A percentile compares a stretch with the other conserved stretches of the same genome.
These are phyloP conservation scores for Stratiolaelaps scimitus DNA, from an alignment of 1,140 invertebrate genomes.

Conservation along the genomic window DNA sequence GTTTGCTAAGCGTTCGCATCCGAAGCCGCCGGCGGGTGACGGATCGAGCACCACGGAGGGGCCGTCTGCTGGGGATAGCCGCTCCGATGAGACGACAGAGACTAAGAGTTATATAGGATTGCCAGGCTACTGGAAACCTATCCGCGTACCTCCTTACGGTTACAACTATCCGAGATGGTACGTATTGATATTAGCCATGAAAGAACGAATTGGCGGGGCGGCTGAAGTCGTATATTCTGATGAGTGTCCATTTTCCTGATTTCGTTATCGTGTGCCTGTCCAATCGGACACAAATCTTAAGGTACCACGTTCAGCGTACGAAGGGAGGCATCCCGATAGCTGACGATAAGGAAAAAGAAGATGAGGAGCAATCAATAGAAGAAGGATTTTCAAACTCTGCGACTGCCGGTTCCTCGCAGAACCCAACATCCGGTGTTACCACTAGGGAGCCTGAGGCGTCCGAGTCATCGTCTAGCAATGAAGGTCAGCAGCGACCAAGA, in stretches of 20 bases:
- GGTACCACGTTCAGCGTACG: conserved; percentile 19
- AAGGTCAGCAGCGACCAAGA: not conserved
- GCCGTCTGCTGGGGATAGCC: too few relatives aligned
- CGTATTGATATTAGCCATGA: not conserved
- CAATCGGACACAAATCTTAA: not conserved
- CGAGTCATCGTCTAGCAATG: not conserved
- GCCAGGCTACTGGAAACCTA: conserved; percentile 23
- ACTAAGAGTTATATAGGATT: not conserved
- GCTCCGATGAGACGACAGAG: conserved; percentile 17
- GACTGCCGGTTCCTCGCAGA: too few relatives aligned
- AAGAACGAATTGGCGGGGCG: too few relatives aligned
- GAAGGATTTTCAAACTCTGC: not conserved
- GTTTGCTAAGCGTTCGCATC: not conserved
- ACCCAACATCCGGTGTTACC: not conserved
- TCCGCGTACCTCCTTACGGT: conserved; percentile 22
- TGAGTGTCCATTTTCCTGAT: too few relatives aligned
- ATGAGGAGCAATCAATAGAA: conserved; percentile 22
- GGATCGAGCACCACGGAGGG: not conserved
- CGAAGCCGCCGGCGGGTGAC: not conserved
- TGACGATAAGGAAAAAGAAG: conserved; percentile 12
- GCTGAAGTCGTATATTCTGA: too few relatives aligned
- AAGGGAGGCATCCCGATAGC: not conserved
- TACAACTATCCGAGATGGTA: conserved; percentile 27
- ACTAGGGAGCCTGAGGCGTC: not conserved
- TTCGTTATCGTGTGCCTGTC: too few relatives aligned